phyloP scores from a whole-genome alignment of 2,113 vertebrate species.

The Mesitornis unicolor region DNA sequence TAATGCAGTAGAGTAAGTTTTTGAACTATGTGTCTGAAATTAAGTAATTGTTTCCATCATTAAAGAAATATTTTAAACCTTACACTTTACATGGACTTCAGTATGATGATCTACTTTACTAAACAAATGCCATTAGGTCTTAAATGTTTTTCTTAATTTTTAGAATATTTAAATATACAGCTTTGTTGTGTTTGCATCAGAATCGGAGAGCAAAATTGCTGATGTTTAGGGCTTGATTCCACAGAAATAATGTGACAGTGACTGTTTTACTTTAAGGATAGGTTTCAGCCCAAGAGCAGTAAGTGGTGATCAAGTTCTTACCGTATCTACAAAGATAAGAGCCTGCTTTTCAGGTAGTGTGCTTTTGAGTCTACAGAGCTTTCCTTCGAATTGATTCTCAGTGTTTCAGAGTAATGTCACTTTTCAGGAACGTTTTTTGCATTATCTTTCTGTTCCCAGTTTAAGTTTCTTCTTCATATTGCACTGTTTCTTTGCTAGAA shows the following conservation, averaged over 20 bases:
- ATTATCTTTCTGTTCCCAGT: background rate
- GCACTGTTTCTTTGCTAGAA: background rate
- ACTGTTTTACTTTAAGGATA: background rate
- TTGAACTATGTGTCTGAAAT: background rate
- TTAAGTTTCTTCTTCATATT: background rate
- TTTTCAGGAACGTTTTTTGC: background rate
- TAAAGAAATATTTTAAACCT: background rate
- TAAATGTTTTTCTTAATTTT: background rate
- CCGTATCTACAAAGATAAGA: background rate
- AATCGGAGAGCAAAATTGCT: background rate
- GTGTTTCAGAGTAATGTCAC: background rate
- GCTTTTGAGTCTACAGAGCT: background rate
- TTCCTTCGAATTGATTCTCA: background rate
- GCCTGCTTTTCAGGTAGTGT: background rate
- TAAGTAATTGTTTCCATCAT: background rate
- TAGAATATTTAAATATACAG: background rate
- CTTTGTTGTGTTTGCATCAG: background rate
- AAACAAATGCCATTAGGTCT: background rate
- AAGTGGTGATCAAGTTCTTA: background rate
- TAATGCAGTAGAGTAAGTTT: constrained; percentile 55
- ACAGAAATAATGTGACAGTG: background rate
- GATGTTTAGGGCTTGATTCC: background rate
- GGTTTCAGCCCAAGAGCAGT: background rate
- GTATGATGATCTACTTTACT: background rate
- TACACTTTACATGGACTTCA: accelerated